Conservation (phyloP, 2,113 vertebrate species). For the Gobio gobio region DNA sequence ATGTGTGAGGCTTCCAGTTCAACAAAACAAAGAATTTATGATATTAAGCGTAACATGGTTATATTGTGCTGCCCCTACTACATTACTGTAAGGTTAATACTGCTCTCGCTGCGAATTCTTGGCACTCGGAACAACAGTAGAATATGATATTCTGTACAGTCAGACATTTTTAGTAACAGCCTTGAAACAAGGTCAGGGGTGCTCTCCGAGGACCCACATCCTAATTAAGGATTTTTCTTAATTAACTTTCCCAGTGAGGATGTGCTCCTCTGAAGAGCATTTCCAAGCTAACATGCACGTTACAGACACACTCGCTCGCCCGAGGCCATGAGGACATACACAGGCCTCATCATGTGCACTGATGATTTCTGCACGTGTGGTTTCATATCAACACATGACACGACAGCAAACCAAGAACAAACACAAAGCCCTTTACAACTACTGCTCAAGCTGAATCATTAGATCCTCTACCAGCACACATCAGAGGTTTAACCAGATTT, state of each 20-base stretch:
- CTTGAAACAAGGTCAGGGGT: slow-evolving; percentile 11
- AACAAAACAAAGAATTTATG: no score
- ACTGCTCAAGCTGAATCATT: background rate
- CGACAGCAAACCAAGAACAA: background rate
- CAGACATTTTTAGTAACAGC: slow-evolving; percentile 2
- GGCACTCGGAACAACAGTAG: background rate
- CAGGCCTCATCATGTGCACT: slow-evolving; percentile 3
- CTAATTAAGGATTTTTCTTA: background rate
- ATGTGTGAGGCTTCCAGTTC: no score
- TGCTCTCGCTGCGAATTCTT: background rate
- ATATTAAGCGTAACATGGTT: no score
- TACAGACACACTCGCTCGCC: background rate
- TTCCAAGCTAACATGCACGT: background rate
- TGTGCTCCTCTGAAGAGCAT: no score
- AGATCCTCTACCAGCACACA: background rate
- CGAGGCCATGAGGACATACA: background rate
- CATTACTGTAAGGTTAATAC: background rate
- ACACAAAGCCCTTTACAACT: background rate
- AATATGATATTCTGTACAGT: background rate
- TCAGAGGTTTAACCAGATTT: background rate
- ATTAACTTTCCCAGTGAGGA: background rate
- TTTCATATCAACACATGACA: background rate
- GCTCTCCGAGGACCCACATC: background rate
- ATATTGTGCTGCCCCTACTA: background rate
- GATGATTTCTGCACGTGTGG: slow-evolving; percentile 13